Base-by-base conservation (phyloP, 2,888 invertebrate genomes). In the Agrenia bidenticulata region DNA sequence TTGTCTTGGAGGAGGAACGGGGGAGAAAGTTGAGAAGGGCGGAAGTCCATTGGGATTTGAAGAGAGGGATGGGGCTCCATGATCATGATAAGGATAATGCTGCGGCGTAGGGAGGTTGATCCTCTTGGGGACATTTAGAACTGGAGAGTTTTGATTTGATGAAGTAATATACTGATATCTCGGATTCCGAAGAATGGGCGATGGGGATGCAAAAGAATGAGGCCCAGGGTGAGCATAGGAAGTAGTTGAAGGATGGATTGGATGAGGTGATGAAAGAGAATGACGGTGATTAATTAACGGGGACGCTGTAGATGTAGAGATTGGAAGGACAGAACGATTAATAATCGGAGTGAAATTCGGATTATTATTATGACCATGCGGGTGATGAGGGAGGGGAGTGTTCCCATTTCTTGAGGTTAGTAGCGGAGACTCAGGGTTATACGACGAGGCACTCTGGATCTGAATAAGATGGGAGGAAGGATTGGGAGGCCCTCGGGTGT, bases 121-220 rank as follows among this genome's bases (percentile, higher is more conserved):
- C 26, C 73, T 61, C 62, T 68, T 73, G 42, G 66, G 61, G 45
- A 51, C 68, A 57, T 73, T 74, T 54, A 76, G 69, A 63, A 76
- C 50, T 37, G 76, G 76, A 50, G 76, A 76, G 69, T 75, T 76
- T 67, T 76, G 75, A 73, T 76, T 76, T 66, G 74, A 74, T 24
- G 76, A 76, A 13, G 74, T 64, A 37, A 76, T 74, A 63, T 76
- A 74, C 62, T 76, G 76, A 61, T 74, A 76, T 39, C 74, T 67
- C 2, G 74, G 74, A 67, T 74, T 74, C 26, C 75, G 57, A 23
- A 73, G 67, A 45, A 75, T 70, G 45, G 75, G 75, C 5, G 75
- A 75, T 21, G 75, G 75, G 55, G 73, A 72, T 21, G 69, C 67
- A 45, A 45, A 45, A 15, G 45, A 45, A 45, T 15, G 50, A 69